Base-by-base conservation (phyloP, 2,888 invertebrate genomes). In the Ormyrus thymus region DNA sequence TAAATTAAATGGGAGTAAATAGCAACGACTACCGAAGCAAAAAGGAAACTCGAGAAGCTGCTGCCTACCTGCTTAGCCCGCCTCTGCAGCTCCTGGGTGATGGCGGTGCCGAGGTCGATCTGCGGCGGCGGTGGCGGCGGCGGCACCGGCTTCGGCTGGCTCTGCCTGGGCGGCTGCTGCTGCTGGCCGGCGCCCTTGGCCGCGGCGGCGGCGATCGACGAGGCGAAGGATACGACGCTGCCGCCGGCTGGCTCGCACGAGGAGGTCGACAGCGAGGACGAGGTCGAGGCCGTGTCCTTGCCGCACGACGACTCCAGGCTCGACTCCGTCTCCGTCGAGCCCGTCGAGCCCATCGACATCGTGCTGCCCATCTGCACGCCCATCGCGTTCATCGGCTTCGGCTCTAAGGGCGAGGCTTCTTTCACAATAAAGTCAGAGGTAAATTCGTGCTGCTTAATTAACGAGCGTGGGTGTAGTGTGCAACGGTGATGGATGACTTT, bases 1-100 rank as follows among this genome's bases (percentile, higher is more conserved):
- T 3, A 29, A 29, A 4, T 29, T 29, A 29, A 29, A 29, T 1
- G n/a, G n/a, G n/a, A 29, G 29, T 29, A 29, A 29, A 29, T 29
- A 29, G 29, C 29, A 29, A 29, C 29, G 29, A 29, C 29, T 29
- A 1, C 29, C 29, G 29, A 1, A 29, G 3, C 29, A 29, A 29
- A 29, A 29, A 29, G 0, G 29, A 29, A 3, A 4, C 4, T 29
- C 29, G 4, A 29, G 4, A 29, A 29, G 4, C 29, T 29, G 4
- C 4, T 29, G 10, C 62, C 11, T 87, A 94, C 94, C 88, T 88
- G 89, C 92, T 94, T 93, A 82, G 92, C 92, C 88, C 94, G 91
- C 89, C 93, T 92, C 86, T 93, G 93, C 78, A 95, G 91, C 89
- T 95, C 95, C 88, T 94, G 92, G 81, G 92, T 93, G 86, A 95